phyloP scores from a whole-genome alignment of 2,113 vertebrate genomes.

The Anhinga rufa region DNA sequence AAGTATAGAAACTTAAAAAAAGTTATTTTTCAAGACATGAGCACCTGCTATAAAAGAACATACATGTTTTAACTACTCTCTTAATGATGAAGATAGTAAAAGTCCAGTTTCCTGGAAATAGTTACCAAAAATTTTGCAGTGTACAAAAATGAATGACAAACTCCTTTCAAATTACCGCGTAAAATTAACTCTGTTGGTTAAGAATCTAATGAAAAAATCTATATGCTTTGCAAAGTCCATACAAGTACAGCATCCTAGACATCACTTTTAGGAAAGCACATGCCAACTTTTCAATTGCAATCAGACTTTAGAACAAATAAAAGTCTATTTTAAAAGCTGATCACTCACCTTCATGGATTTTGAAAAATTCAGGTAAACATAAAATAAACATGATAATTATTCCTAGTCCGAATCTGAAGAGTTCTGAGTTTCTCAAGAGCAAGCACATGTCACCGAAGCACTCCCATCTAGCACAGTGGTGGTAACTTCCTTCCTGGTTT shows the following conservation, averaged over 20 bases:
- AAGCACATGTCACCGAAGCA: constrained; percentile 52
- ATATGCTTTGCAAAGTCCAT: background rate
- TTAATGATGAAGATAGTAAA: background rate
- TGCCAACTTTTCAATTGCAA: background rate
- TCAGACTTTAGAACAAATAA: background rate
- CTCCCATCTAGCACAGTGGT: background rate
- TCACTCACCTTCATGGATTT: constrained; percentile 76
- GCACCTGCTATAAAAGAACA: background rate
- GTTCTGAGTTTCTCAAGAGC: constrained; percentile 73
- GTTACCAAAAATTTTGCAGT: background rate
- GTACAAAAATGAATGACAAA: background rate
- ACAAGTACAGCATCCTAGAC: background rate
- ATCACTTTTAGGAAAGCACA: background rate
- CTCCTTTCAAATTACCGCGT: background rate
- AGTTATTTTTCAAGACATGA: background rate
- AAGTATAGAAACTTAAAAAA: background rate
- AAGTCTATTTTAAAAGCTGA: background rate
- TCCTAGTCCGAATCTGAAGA: constrained; percentile 77
- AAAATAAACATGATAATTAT: constrained; percentile 80
- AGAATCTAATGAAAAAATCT: background rate
- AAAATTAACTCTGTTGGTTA: background rate
- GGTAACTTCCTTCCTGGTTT: constrained; percentile 57
- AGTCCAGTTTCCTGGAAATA: background rate
- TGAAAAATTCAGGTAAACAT: constrained; percentile 88
- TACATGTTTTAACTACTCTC: background rate